Conservation (phyloP, 2,797 vertebrate species). For the Rhabdophis nuchalis region DNA sequence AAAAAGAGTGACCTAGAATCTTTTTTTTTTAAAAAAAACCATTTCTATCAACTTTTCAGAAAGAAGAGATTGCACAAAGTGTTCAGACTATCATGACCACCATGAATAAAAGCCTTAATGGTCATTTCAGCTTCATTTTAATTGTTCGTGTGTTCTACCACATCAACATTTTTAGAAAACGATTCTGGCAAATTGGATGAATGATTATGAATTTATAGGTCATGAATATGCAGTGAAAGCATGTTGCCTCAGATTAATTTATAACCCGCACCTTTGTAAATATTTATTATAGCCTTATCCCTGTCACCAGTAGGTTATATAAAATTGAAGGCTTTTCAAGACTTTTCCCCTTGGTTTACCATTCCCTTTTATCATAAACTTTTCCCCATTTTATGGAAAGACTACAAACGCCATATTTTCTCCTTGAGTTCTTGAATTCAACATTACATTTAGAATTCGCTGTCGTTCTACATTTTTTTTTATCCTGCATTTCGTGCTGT, state of each 20-base stretch:
- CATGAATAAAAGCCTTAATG: constrained; percentile 57
- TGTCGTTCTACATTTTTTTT: not conserved
- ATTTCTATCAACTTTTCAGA: constrained; percentile 50
- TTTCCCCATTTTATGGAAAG: not conserved
- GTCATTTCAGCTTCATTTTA: constrained; percentile 54
- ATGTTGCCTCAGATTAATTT: constrained; percentile 43
- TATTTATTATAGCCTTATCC: constrained; percentile 50
- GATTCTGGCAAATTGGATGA: constrained; percentile 43
- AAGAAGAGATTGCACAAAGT: constrained; percentile 44
- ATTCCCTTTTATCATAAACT: not conserved
- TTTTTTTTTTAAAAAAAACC: constrained; percentile 58
- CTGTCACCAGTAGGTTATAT: constrained; percentile 22
- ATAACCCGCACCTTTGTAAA: constrained; percentile 42
- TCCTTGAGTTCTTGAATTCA: not conserved
- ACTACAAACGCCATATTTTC: not conserved
- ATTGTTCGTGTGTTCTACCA: constrained; percentile 52
- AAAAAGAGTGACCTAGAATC: constrained; percentile 62
- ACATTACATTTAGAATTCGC: not conserved
- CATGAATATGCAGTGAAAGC: constrained; percentile 60
- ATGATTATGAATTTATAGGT: constrained; percentile 55
- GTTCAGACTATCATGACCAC: constrained; percentile 54
- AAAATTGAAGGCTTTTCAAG: constrained; percentile 27
- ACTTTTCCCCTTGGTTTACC: not conserved
- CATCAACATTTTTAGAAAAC: constrained; percentile 50
- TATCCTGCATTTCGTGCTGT: not conserved